Base-by-base conservation (phyloP, 1,140 invertebrate genomes). In the Listronotus oregonensis region DNA sequence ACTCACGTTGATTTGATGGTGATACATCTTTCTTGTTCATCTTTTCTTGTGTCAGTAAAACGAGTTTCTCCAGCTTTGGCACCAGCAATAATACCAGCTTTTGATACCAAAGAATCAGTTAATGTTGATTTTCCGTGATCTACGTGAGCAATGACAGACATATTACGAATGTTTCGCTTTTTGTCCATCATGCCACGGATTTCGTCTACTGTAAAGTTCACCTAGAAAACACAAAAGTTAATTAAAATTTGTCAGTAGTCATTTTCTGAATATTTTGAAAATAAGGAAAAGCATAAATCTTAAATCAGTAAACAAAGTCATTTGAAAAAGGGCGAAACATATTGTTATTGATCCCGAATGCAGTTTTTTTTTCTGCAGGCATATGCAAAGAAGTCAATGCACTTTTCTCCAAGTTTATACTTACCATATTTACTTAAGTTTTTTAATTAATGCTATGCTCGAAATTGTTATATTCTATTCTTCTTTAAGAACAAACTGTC, bases 81-180 rank as follows among this genome's bases (percentile, higher is more conserved):
- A 73, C 91, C 91, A 73, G 98, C 97, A 83, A 99, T 99, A 80
- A 99, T 99, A 86, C 98, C 98, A 78, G 97, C 98, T 83, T 99
- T 99, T 58, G 96, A 97, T 47, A 99, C 97, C 73, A 99, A 86
- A 54, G 98, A 99, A 84, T 99, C 98, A 46, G 98, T 99, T 80
- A 99, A 81, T 51, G 98, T 99, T 71, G 97, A 99, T 83, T 99
- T 99, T 79, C 98, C 98, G 82, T 99, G 98, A 87, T 99, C 98
- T 66, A 99, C 98, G 83, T 99, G 98, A 75, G 98, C 98, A 83
- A 99, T 99, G 82, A 99, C 98, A 80, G 97, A 99, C 97, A 99
- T 99, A 85, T 99, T 99, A 80, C 98, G 90, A 83, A 99, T 99
- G 79, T 99, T 99, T 84, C 86, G 87, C 86, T 99, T 99, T 80